Percentiles rank a stretch among this genome's conserved stretches.
Evolutionary conservation across 2,888 invertebrate species (phyloP).

Genomic region (Limulus polyphemus): DNA sequence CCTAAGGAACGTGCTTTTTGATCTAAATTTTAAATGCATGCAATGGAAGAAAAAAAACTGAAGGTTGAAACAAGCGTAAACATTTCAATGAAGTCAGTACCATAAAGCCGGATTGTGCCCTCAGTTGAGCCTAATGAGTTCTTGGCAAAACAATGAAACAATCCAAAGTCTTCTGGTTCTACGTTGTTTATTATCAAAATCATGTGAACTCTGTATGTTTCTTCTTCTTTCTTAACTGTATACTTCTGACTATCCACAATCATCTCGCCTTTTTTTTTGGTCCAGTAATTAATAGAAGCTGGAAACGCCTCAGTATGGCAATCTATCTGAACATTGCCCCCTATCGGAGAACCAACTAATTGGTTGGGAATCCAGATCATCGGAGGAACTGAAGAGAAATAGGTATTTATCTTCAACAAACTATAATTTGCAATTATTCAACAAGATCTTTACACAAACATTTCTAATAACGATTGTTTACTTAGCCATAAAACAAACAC

Average conservation of each 20-base stretch:
- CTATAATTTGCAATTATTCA: too few relatives aligned
- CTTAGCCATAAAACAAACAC: too few relatives aligned
- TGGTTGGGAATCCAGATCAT: conserved; percentile 73
- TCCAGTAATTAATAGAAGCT: conserved; percentile 75
- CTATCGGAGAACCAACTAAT: conserved; percentile 62
- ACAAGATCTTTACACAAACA: too few relatives aligned
- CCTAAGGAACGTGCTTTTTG: too few relatives aligned
- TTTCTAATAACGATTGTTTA: too few relatives aligned
- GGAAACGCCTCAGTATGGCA: conserved; percentile 79
- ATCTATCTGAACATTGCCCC: conserved; percentile 59
- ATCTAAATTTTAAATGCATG: too few relatives aligned
- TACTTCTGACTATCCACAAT: conserved; percentile 49
- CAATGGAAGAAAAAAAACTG: too few relatives aligned
- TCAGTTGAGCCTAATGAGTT: conserved; percentile 30
- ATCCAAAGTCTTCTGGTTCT: conserved; percentile 60
- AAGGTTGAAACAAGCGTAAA: too few relatives aligned
- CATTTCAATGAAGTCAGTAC: conserved; percentile 10
- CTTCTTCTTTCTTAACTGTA: conserved; percentile 25
- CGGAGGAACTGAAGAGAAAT: conserved; percentile 53
- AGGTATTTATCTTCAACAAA: too few relatives aligned
- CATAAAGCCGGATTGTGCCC: conserved; percentile 28
- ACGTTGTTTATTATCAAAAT: conserved; percentile 62
- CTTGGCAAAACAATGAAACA: conserved; percentile 30
- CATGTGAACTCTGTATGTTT: conserved; percentile 72
- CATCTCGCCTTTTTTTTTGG: conserved; percentile 33